Percentiles rank a stretch among this genome's conserved stretches.
These are phyloP conservation scores for Athrips mouffetella DNA, from an alignment of 2,888 invertebrate species.

Conservation along the genomic window DNA sequence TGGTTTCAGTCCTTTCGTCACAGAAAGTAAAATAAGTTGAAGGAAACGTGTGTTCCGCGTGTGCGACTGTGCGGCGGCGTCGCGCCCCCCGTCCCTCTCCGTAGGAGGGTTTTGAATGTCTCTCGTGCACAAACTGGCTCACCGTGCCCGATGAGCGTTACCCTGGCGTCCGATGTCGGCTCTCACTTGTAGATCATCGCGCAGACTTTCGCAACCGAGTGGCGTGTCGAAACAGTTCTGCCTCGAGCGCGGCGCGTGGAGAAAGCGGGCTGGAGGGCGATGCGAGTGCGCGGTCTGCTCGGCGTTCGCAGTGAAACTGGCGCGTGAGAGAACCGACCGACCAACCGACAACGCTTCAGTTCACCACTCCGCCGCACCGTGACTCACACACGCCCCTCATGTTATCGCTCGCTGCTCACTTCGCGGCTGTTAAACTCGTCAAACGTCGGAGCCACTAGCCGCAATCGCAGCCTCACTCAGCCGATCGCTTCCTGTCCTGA, in stretches of 20 bases:
- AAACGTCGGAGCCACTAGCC: background rate
- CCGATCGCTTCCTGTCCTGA: no score
- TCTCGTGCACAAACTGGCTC: slow-evolving; percentile 68
- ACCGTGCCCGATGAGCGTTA: slow-evolving; percentile 75
- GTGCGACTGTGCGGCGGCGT: slow-evolving; percentile 72
- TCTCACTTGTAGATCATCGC: slow-evolving; percentile 79
- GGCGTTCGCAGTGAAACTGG: slow-evolving; percentile 33
- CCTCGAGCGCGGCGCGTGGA: slow-evolving; percentile 53
- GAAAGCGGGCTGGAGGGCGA: slow-evolving; percentile 40
- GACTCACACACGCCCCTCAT: slow-evolving; percentile 37
- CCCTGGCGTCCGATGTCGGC: slow-evolving; percentile 64
- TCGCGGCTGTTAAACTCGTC: slow-evolving; percentile 29
- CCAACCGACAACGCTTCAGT: no score
- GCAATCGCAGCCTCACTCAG: background rate
- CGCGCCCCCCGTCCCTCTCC: slow-evolving; percentile 69
- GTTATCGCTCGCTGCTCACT: slow-evolving; percentile 51
- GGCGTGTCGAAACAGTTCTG: slow-evolving; percentile 69
- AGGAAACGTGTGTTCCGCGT: slow-evolving; percentile 67
- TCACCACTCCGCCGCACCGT: slow-evolving; percentile 28
- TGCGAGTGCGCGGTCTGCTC: slow-evolving; percentile 25
- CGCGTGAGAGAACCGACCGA: slow-evolving; percentile 23
- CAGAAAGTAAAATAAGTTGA: slow-evolving; percentile 47
- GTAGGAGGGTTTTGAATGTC: slow-evolving; percentile 70
- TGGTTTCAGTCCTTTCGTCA: slow-evolving; percentile 67
- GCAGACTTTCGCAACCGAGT: slow-evolving; percentile 74